phyloP scores from a whole-genome alignment of 2,113 vertebrate species.

The Orycteropus afer region DNA sequence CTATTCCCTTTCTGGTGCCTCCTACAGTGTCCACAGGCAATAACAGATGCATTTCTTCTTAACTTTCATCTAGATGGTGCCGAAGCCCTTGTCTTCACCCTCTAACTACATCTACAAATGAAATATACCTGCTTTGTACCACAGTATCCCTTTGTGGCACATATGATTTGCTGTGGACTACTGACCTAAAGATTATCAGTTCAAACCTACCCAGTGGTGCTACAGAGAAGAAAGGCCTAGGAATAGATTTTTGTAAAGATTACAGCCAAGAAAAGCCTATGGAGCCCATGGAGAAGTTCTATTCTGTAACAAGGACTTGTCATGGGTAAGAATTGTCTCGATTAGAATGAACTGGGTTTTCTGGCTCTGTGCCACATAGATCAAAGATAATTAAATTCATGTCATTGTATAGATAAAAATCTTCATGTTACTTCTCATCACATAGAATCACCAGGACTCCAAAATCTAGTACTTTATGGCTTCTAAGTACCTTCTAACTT shows the following conservation, averaged over 20 bases:
- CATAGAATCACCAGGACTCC: not conserved
- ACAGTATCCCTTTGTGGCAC: not conserved
- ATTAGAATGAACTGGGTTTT: too few relatives aligned
- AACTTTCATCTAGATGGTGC: not conserved
- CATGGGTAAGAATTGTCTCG: too few relatives aligned
- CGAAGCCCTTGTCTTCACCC: not conserved
- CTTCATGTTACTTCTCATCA: not conserved
- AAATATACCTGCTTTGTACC: not conserved
- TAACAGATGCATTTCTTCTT: not conserved
- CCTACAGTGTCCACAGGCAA: not conserved
- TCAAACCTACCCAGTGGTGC: too few relatives aligned
- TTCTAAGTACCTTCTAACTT: not conserved
- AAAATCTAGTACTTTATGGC: not conserved
- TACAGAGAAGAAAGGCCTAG: too few relatives aligned
- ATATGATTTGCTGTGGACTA: too few relatives aligned
- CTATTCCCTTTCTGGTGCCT: not conserved
- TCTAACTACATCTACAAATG: not conserved
- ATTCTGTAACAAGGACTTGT: too few relatives aligned
- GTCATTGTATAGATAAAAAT: not conserved
- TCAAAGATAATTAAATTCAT: not conserved
- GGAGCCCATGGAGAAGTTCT: too few relatives aligned
- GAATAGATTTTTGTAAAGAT: too few relatives aligned
- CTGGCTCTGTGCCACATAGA: too few relatives aligned
- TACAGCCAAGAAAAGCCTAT: too few relatives aligned
- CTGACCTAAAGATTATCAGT: too few relatives aligned